Percentiles rank a stretch among this genome's conserved stretches.
Conservation (phyloP, 2,888 invertebrate genomes). For the Resseliella maxima region DNA sequence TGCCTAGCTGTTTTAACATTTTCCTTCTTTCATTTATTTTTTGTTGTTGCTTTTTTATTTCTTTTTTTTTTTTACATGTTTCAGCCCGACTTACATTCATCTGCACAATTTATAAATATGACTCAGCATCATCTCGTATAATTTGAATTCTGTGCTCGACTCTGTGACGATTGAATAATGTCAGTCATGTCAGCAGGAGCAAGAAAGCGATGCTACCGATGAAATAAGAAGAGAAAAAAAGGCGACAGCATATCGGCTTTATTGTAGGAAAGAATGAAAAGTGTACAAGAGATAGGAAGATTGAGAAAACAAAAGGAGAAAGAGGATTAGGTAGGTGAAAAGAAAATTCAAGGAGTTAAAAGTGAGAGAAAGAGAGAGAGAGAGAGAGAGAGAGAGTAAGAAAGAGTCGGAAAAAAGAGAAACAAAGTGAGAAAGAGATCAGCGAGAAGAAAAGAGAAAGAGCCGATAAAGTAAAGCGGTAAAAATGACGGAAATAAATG, state of each 20-base stretch:
- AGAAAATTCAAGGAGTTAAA: not conserved
- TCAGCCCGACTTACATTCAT: not conserved
- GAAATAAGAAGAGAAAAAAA: too few relatives aligned
- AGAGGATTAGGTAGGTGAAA: not conserved
- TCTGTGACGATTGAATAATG: constrained; percentile 44
- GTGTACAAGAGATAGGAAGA: not conserved
- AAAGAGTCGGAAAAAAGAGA: not conserved
- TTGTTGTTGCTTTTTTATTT: not conserved
- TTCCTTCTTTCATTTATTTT: not conserved
- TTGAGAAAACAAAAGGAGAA: too few relatives aligned
- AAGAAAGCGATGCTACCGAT: too few relatives aligned
- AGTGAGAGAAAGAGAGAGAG: not conserved
- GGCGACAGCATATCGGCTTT: too few relatives aligned
- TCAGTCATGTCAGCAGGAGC: constrained; percentile 45
- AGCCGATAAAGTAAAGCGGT: not conserved
- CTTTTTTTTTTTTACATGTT: not conserved
- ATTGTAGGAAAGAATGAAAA: too few relatives aligned
- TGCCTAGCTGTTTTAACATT: not conserved
- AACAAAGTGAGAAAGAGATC: not conserved
- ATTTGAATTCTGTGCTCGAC: constrained; percentile 38
- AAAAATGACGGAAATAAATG: constrained; percentile 40
- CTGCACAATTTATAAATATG: constrained; percentile 34
- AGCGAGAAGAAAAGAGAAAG: not conserved
- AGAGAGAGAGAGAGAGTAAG: not conserved
- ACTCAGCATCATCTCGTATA: constrained; percentile 24